A percentile compares a stretch with the other conserved stretches of the same genome.
These are phyloP conservation scores for Drosophila grimshawi DNA, from an alignment of 1,140 invertebrate genomes.

Conservation along the genomic window DNA sequence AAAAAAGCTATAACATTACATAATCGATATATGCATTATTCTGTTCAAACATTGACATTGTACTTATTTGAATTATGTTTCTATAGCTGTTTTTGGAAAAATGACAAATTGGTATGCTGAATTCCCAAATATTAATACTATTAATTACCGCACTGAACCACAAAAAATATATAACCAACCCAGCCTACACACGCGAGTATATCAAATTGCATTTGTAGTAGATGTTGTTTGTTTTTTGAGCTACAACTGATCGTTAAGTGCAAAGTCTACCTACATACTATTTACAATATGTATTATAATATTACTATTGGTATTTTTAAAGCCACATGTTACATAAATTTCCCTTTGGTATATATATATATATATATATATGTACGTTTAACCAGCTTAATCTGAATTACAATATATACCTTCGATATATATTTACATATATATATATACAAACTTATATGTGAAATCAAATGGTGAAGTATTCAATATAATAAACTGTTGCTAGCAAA, in stretches of 20 bases:
- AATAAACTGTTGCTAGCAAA: slow-evolving; percentile 60
- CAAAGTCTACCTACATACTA: slow-evolving; percentile 68
- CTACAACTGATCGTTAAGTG: slow-evolving; percentile 72
- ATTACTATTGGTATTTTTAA: slow-evolving; percentile 60
- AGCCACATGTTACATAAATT: slow-evolving; percentile 53
- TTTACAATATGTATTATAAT: slow-evolving; percentile 40
- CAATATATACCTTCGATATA: slow-evolving; percentile 56
- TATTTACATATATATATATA: slow-evolving; percentile 39
- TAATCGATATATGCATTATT: slow-evolving; percentile 55
- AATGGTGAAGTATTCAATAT: slow-evolving; percentile 75
- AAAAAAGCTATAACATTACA: slow-evolving; percentile 36
- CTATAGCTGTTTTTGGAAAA: slow-evolving; percentile 30
- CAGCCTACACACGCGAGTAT: slow-evolving; percentile 41
- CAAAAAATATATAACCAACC: slow-evolving; percentile 55
- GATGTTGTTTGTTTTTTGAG: slow-evolving; percentile 74
- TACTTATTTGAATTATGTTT: slow-evolving; percentile 54
- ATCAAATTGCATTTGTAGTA: slow-evolving; percentile 77
- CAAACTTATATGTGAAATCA: slow-evolving; percentile 70
- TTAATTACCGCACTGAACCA: slow-evolving; percentile 36
- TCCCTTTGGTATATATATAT: slow-evolving; percentile 57
- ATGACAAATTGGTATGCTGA: slow-evolving; percentile 72
- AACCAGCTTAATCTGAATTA: slow-evolving; percentile 52
- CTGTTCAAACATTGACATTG: slow-evolving; percentile 58
- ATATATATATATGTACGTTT: slow-evolving; percentile 43
- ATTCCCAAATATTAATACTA: slow-evolving; percentile 48